A percentile compares a stretch with the other conserved stretches of the same genome.
Conservation (phyloP, 2,888 invertebrate genomes). For the Apoda limacodes region DNA sequence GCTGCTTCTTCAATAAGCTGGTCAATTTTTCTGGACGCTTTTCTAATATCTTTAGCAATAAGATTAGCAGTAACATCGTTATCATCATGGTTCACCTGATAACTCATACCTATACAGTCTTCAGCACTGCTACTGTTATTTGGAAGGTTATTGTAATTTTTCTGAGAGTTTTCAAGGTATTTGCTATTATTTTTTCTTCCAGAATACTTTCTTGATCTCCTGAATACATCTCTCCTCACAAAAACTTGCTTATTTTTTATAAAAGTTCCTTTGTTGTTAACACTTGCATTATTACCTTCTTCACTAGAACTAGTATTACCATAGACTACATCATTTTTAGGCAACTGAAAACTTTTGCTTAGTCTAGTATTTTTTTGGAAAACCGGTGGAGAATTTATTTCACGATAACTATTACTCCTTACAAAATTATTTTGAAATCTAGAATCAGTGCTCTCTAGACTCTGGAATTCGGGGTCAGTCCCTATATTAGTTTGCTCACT, state of each 20-base stretch:
- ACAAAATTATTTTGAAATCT: slow-evolving; percentile 60
- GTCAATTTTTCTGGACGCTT: slow-evolving; percentile 69
- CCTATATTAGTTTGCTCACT: slow-evolving; percentile 67
- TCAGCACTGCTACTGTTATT: slow-evolving; percentile 60
- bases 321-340: slow-evolving; percentile 54
- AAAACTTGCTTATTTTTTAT: slow-evolving; percentile 71
- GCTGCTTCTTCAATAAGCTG: slow-evolving; percentile 58
- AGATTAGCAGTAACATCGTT: slow-evolving; percentile 66
- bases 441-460: slow-evolving; percentile 62
- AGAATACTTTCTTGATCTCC: slow-evolving; percentile 62
- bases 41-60: slow-evolving; percentile 67
- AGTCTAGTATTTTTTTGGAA: slow-evolving; percentile 66
- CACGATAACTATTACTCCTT: slow-evolving; percentile 62
- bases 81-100: slow-evolving; percentile 67
- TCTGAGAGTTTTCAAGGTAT: slow-evolving; percentile 41
- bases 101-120: slow-evolving; percentile 58
- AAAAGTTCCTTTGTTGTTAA: slow-evolving; percentile 61
- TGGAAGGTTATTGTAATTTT: slow-evolving; percentile 41
- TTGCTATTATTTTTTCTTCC: slow-evolving; percentile 55
- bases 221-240: slow-evolving; percentile 58
- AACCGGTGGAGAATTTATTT: slow-evolving; percentile 59
- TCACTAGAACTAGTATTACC: slow-evolving; percentile 65
- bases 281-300: slow-evolving; percentile 54
- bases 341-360: slow-evolving; percentile 64
- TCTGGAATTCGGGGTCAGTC: slow-evolving; percentile 65